Evolutionary conservation across 2,888 invertebrate species (phyloP).

Genomic region (Bembecia ichneumoniformis): DNA sequence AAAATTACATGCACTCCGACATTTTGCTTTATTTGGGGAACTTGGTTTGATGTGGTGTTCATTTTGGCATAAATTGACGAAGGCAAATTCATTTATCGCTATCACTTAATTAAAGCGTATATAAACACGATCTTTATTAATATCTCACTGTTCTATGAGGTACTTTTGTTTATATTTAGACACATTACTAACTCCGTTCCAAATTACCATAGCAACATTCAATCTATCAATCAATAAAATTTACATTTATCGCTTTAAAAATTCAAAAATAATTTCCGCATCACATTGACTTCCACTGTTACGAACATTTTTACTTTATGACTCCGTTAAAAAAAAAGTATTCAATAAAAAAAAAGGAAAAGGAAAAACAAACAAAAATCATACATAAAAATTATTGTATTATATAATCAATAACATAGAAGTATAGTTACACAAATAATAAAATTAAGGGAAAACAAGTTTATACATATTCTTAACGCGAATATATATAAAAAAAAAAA

Average conservation of each 20-base stretch:
- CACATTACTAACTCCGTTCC: neutral
- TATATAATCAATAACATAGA: conserved; percentile 71
- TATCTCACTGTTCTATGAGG: neutral
- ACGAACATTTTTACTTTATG: too few species aligned
- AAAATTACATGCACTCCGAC: too few species aligned
- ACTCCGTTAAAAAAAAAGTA: too few species aligned
- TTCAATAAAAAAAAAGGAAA: conserved; percentile 17
- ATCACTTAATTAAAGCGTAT: conserved; percentile 24
- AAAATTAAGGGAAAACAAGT: conserved; percentile 71
- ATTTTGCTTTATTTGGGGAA: too few species aligned
- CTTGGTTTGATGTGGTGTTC: conserved; percentile 6
- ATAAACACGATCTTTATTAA: neutral
- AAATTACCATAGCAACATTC: too few species aligned
- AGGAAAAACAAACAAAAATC: conserved; percentile 51
- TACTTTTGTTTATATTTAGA: neutral
- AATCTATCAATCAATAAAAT: too few species aligned
- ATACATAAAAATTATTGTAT: conserved; percentile 73
- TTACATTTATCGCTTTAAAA: too few species aligned
- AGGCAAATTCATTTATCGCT: conserved; percentile 24
- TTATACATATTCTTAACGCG: conserved; percentile 70
- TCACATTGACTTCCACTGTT: too few species aligned
- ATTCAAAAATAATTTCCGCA: too few species aligned
- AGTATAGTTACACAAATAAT: conserved; percentile 70
- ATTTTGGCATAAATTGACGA: conserved; percentile 18
- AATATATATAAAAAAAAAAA: conserved; percentile 51